These are phyloP conservation scores for Eurosta solidaginis DNA, from an alignment of 1,140 invertebrate species.

Conservation along the genomic window DNA sequence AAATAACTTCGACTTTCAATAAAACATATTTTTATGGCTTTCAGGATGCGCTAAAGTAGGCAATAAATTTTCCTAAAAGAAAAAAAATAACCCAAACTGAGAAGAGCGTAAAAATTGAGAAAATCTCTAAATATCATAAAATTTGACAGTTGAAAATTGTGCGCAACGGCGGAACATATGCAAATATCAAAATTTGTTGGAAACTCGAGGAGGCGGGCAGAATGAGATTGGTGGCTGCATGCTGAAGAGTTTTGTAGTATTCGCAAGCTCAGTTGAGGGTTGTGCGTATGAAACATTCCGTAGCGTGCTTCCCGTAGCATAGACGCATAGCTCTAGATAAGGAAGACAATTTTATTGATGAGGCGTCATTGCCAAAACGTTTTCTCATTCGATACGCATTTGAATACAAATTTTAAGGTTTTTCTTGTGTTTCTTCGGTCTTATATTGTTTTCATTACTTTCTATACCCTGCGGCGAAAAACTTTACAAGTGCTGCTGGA, in stretches of 20 bases:
- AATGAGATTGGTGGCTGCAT: no score
- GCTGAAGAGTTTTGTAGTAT: neutral
- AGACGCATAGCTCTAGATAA: neutral
- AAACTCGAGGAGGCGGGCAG: neutral
- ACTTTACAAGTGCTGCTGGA: no score
- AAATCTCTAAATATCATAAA: slow-evolving; percentile 36
- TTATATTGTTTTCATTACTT: no score
- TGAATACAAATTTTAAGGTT: neutral
- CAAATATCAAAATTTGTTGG: slow-evolving; percentile 5
- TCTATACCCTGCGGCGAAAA: no score
- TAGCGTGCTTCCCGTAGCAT: no score
- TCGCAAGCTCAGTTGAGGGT: neutral
- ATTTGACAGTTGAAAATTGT: slow-evolving; percentile 37
- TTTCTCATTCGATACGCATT: slow-evolving; percentile 6
- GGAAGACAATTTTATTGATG: slow-evolving; percentile 9
- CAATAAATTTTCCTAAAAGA: neutral
- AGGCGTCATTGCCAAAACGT: slow-evolving; percentile 17
- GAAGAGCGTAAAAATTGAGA: slow-evolving; percentile 3
- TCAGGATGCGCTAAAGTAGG: slow-evolving; percentile 13
- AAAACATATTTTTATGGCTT: slow-evolving; percentile 24
- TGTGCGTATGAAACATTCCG: no score
- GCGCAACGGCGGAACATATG: slow-evolving; percentile 31
- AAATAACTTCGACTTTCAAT: slow-evolving; percentile 14
- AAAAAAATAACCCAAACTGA: neutral
- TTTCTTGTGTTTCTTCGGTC: no score